Evolutionary conservation across 2,113 vertebrate genomes (phyloP), one percentile per base, ranked within the genome.

Genomic region (Percopsis transmontana): DNA sequence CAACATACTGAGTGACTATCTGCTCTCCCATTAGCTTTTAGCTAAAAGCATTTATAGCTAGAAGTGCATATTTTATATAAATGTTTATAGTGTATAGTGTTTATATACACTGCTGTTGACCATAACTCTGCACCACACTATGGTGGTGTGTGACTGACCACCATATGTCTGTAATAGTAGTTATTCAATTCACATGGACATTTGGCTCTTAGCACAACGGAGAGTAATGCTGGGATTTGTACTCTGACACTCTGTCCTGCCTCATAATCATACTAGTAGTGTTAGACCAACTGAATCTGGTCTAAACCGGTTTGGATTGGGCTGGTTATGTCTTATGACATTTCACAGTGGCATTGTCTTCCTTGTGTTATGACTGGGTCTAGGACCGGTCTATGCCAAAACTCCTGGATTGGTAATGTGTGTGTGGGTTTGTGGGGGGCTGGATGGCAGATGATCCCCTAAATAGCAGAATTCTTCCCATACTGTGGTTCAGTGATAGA

Each of bases 401-500:
- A 33, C 27, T 33, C 27, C 27, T 33, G 5, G 27, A 33, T 54
- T 63, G 50, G 47, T 58, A 72, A 68, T 75, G 66, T 70, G 76
- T 68, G 47, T 68, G 76, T 62, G 76, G 85, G 77, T 85, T 88
- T 84, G 56, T 77, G 19, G 14, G 65, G 58, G 58, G 74, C 66
- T 70, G 23, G 64, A 81, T 81, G 70, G 70, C 68, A 74, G 60
- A 61, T 56, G 71, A 83, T 80, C 68, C 83, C 87, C 85, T 89
- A 73, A 84, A 87, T 76, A 87, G 79, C 76, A 58, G 53, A 84
- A 87, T 86, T 88, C 74, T 70, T 87, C 70, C 58, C 80, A 80
- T 88, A 52, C 80, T 87, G 83, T 79, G 86, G 87, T 91, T 77
- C 73, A 50, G 50, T 81, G 77, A 84, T 86, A 76, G 74, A 80